Conservation (phyloP, 1,140 invertebrate species). For the Drosophila repletoides region DNA sequence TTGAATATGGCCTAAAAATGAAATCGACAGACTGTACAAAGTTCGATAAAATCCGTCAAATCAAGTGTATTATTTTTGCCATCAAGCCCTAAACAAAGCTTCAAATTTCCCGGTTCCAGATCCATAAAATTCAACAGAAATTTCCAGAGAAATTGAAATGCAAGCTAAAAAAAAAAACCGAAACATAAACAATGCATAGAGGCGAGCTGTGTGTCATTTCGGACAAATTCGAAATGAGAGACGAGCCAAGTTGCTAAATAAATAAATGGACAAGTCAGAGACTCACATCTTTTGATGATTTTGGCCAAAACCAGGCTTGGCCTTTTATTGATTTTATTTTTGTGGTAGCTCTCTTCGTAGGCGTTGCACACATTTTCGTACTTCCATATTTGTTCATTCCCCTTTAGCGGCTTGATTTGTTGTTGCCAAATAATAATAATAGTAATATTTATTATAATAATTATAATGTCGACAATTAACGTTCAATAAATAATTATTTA, state of each 20-base stretch:
- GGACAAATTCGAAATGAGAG: slow-evolving; percentile 25
- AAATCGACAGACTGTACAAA: slow-evolving; percentile 15
- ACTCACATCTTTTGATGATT: slow-evolving; percentile 15
- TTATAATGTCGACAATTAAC: slow-evolving; percentile 61
- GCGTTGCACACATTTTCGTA: slow-evolving; percentile 51
- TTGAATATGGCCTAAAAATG: no score
- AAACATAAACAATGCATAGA: slow-evolving; percentile 17
- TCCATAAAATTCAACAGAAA: slow-evolving; percentile 12
- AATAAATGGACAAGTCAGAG: slow-evolving; percentile 16
- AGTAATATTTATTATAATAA: slow-evolving; percentile 3
- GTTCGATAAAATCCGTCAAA: slow-evolving; percentile 5
- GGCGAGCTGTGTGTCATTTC: slow-evolving; percentile 19
- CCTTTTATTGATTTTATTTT: slow-evolving; percentile 50
- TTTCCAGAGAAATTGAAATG: slow-evolving; percentile 57
- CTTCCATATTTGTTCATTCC: slow-evolving; percentile 27
- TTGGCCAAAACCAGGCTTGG: slow-evolving; percentile 44
- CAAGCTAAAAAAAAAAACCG: slow-evolving; percentile 30
- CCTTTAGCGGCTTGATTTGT: slow-evolving; percentile 19
- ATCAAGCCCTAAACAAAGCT: slow-evolving; percentile 7
- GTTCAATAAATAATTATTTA: slow-evolving; percentile 66
- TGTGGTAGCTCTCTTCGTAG: slow-evolving; percentile 41
- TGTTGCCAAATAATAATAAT: slow-evolving; percentile 30
- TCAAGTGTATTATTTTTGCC: slow-evolving; percentile 35
- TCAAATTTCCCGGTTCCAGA: slow-evolving; percentile 29
- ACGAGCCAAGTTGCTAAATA: slow-evolving; percentile 21